Evolutionary conservation across 2,113 vertebrate genomes (phyloP), one percentile per base, ranked within the genome.

Genomic region (Oceanites oceanicus): DNA sequence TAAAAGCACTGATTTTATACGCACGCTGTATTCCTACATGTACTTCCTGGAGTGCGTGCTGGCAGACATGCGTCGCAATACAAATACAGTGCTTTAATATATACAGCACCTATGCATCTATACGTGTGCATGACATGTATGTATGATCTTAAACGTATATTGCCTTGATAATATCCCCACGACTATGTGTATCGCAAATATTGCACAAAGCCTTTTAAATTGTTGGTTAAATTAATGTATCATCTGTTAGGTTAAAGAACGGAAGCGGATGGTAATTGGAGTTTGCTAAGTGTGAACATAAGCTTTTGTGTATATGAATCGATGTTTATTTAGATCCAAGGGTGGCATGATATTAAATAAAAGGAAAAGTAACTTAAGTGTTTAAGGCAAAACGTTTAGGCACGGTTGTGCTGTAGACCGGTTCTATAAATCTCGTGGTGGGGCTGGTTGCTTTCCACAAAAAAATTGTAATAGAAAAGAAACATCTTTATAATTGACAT

Each of bases 401-500:
- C 76, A 62, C 4, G 4, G 67, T 34, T 86, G 26, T 36, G 55
- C 47, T 62, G 62, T 18, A 29, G 66, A 30, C 53, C 49, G 79
- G 7, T 30, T 92, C 65, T 81, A 25, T 84, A 95, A 93, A 81
- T 83, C 90, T 88, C 40, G 23, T 73, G 71, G 56, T 66, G 42
- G 47, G 78, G 92, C 29, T 76, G 67, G 67, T 26, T 56, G 77
- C 84, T 93, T 97, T 72, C 63, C 70, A 74, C 36, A 42, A 63
- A 53, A 76, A 77, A 93, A 94, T 40, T 25, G 94, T 95, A 97
- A 97, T 87, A 95, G 96, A 96, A 98, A 97, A 96, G 97, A 98
- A 97, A 97, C 97, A 97, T 98, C 98, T 98, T 96, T 98, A 96
- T 98, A 98, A 98, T 98, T 98, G 98, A 97, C 98, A 97, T 98